phyloP scores from a whole-genome alignment of 2,888 invertebrate genomes.

The Thymelicus sylvestris region DNA sequence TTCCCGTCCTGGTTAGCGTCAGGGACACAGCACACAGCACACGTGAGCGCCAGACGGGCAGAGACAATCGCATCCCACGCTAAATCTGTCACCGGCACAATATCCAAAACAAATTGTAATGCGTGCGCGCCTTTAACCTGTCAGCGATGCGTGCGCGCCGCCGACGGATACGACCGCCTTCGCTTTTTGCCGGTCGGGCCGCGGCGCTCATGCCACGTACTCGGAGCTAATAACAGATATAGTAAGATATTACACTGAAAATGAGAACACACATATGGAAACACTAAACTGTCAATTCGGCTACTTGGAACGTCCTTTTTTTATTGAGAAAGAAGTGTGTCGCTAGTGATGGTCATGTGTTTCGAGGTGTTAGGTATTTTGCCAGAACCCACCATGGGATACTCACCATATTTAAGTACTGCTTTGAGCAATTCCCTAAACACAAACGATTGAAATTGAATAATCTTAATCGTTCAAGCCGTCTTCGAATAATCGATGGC shows the following conservation, averaged over 20 bases:
- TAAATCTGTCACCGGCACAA: conserved; percentile 49
- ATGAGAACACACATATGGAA: background rate
- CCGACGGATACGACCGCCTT: conserved; percentile 33
- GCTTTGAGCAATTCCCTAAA: too few relatives aligned
- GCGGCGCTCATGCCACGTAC: background rate
- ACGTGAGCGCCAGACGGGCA: conserved; percentile 43
- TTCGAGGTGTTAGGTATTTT: too few relatives aligned
- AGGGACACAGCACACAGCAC: conserved; percentile 22
- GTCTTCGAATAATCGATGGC: too few relatives aligned
- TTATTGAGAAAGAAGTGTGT: too few relatives aligned
- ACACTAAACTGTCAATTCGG: too few relatives aligned
- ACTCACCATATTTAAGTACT: too few relatives aligned
- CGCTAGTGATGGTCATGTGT: too few relatives aligned
- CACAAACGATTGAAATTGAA: too few relatives aligned
- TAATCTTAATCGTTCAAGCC: too few relatives aligned
- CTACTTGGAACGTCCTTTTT: too few relatives aligned
- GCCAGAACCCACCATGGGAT: too few relatives aligned
- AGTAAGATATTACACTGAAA: background rate
- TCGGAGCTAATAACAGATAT: background rate
- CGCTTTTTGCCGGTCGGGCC: conserved; percentile 19
- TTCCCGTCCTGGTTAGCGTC: conserved; percentile 14
- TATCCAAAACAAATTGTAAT: conserved; percentile 34
- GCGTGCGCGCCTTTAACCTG: conserved; percentile 43
- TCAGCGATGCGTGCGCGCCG: conserved; percentile 38
- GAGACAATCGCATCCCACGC: conserved; percentile 46